Conservation (phyloP, 2,113 vertebrate genomes). For the Morone chrysops region DNA sequence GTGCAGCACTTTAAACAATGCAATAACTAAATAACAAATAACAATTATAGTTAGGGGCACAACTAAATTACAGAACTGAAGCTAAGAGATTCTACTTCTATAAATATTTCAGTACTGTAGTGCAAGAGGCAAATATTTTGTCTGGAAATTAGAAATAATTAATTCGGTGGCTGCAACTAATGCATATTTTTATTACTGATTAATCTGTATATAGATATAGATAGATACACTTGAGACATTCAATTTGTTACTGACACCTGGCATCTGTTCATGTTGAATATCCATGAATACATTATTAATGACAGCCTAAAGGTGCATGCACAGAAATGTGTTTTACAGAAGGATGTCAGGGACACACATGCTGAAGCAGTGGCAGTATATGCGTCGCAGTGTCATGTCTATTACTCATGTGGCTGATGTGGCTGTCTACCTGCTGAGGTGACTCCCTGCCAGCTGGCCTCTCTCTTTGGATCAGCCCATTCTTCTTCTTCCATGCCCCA, state of each 20-base stretch:
- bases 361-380: neutral
- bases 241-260: neutral
- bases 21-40: conserved; percentile 46
- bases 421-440: conserved; percentile 75
- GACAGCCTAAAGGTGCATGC: conserved; percentile 7
- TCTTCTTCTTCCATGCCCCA: conserved; percentile 77
- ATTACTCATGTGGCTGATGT: conserved; percentile 32
- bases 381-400: conserved; percentile 1
- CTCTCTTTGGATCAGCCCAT: conserved; percentile 82
- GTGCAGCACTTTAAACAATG: conserved; percentile 17
- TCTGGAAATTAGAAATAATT: neutral
- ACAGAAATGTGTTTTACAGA: conserved; percentile 25
- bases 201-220: neutral
- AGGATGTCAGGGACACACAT: conserved; percentile 25
- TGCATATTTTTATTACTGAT: neutral
- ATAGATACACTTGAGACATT: neutral
- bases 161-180: neutral
- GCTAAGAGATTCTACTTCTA: conserved; percentile 32
- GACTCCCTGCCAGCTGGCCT: conserved; percentile 83
- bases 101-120: conserved; percentile 43
- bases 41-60: conserved; percentile 12
- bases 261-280: conserved; percentile 41
- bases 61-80: conserved; percentile 28
- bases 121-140: neutral
- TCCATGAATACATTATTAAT: conserved; percentile 44